A percentile compares a stretch with the other conserved stretches of the same genome.
phyloP scores from a whole-genome alignment of 1,140 invertebrate species.

The Leptinotarsa undecemlineata region DNA sequence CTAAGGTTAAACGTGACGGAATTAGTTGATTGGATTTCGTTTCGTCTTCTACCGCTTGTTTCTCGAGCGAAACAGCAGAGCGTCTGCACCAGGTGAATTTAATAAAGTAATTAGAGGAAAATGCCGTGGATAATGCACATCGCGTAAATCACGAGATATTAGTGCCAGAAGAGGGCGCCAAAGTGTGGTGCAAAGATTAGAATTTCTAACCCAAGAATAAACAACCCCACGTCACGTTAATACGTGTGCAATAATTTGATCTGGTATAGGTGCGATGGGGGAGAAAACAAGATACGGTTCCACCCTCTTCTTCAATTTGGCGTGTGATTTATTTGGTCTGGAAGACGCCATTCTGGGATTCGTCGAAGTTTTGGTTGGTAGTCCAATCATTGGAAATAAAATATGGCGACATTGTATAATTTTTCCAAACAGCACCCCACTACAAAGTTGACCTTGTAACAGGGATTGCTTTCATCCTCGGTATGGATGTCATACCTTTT shows the following conservation, averaged over 20 bases:
- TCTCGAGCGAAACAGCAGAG: no score
- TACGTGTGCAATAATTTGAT: background rate
- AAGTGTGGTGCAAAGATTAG: slow-evolving; percentile 1
- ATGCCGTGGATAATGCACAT: background rate
- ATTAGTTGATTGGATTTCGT: no score
- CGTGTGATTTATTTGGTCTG: background rate
- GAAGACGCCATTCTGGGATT: background rate
- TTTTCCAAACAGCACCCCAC: no score
- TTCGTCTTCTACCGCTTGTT: no score
- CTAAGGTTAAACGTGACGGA: no score
- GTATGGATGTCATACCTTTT: no score
- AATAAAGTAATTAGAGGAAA: background rate
- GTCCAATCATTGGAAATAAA: no score
- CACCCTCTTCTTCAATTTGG: slow-evolving; percentile 5
- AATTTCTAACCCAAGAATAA: background rate
- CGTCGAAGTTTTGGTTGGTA: background rate
- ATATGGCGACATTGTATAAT: no score
- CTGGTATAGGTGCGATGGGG: background rate
- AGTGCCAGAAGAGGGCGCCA: background rate
- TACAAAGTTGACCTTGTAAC: no score
- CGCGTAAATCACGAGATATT: slow-evolving; percentile 2
- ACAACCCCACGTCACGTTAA: background rate
- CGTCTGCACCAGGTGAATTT: no score
- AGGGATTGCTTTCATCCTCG: no score
- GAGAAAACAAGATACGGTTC: background rate